A percentile compares a stretch with the other conserved stretches of the same genome.
Evolutionary conservation across 2,888 invertebrate species (phyloP).

Genomic region (Eristalinus sepulchralis): DNA sequence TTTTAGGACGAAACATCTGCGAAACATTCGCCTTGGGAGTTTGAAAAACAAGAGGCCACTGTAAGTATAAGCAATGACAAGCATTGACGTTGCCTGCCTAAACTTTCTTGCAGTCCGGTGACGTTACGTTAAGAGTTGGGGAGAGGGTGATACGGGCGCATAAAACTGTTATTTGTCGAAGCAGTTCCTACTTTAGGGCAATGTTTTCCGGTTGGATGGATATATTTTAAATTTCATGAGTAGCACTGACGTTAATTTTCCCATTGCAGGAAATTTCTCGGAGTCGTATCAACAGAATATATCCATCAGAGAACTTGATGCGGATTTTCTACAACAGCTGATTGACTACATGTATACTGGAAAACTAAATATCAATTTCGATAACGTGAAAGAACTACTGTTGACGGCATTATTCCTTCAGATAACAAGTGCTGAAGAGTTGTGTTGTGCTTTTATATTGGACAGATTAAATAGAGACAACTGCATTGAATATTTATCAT

Average conservation of each 20-base stretch:
- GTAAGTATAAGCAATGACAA: too few relatives aligned
- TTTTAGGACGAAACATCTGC: too few relatives aligned
- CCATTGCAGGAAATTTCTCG: slow-evolving; percentile 72
- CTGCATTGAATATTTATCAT: slow-evolving; percentile 74
- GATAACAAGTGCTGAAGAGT: slow-evolving; percentile 73
- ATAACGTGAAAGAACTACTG: slow-evolving; percentile 72
- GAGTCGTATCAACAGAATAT: slow-evolving; percentile 74
- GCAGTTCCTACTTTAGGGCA: slow-evolving; percentile 74
- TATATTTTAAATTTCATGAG: neutral
- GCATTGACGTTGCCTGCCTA: too few relatives aligned
- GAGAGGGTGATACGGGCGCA: slow-evolving; percentile 72
- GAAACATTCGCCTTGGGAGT: too few relatives aligned
- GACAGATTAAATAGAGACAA: slow-evolving; percentile 72
- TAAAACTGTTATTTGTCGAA: slow-evolving; percentile 74
- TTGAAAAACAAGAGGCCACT: too few relatives aligned
- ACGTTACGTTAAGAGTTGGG: slow-evolving; percentile 71
- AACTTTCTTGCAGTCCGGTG: slow-evolving; percentile 72
- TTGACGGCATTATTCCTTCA: slow-evolving; percentile 74
- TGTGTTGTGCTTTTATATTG: slow-evolving; percentile 73
- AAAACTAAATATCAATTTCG: slow-evolving; percentile 68
- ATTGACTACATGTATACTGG: slow-evolving; percentile 75
- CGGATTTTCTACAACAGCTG: slow-evolving; percentile 69
- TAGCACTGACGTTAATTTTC: slow-evolving; percentile 41
- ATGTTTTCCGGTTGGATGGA: slow-evolving; percentile 73
- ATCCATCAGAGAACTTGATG: slow-evolving; percentile 73